A percentile compares a stretch with the other conserved stretches of the same genome.
Evolutionary conservation across 2,888 invertebrate species (phyloP).

Genomic region (Epirrhoe alternata): DNA sequence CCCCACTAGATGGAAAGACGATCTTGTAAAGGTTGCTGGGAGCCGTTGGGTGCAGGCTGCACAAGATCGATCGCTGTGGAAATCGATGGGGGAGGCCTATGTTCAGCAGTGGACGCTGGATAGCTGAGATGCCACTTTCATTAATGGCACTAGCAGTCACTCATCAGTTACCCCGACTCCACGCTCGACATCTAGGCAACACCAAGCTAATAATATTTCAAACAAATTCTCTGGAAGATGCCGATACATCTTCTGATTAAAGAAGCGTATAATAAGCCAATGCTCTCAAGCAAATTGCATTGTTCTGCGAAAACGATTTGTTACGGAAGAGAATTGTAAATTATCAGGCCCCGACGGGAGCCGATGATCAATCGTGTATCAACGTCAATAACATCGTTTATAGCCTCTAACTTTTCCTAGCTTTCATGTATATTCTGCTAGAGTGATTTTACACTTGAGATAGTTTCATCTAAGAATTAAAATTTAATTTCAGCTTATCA

Average conservation of each 20-base stretch:
- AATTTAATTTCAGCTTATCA: conserved; percentile 12
- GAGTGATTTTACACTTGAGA: neutral
- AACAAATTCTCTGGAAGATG: neutral
- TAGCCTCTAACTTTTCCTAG: conserved; percentile 20
- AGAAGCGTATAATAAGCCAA: conserved; percentile 29
- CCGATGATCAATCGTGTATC: conserved; percentile 71
- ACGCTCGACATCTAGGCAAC: no score
- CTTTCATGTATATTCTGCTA: neutral
- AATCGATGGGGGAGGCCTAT: no score
- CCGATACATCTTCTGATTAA: conserved; percentile 5
- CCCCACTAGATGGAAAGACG: no score
- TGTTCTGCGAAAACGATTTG: conserved; percentile 67
- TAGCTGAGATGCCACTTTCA: no score
- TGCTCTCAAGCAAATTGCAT: conserved; percentile 73
- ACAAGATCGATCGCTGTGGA: no score
- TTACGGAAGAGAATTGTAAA: conserved; percentile 63
- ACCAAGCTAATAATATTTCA: neutral
- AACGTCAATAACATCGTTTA: conserved; percentile 57
- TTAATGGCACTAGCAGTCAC: no score
- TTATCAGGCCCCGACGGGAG: conserved; percentile 48
- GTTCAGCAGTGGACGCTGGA: no score
- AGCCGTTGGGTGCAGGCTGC: no score
- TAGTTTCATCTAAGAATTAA: no score
- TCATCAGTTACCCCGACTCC: no score
- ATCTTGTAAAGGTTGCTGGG: no score